Conservation (phyloP, 30 jellyfish, hydroid and myxozoan genomes). For the Pseudorhiza aurosa region DNA sequence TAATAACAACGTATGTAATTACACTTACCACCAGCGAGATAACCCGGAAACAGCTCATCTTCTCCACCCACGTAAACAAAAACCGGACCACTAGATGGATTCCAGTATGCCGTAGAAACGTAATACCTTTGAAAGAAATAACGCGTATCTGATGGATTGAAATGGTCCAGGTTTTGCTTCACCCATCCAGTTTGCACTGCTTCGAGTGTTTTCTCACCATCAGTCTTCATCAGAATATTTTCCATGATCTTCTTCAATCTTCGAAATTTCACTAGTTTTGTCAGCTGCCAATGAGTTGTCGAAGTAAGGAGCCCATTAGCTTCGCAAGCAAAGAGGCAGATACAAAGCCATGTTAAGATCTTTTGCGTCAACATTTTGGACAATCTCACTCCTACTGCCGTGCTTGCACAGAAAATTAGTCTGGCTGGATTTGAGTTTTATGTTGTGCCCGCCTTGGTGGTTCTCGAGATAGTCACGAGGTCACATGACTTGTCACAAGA, state of each 20-base stretch:
- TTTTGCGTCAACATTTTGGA: slow-evolving; percentile 14
- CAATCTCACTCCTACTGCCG: neutral
- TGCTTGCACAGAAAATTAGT: slow-evolving; percentile 6
- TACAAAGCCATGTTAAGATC: slow-evolving; percentile 6
- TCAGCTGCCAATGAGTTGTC: slow-evolving; percentile 43
- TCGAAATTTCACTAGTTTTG: slow-evolving; percentile 17
- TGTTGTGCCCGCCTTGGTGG: neutral
- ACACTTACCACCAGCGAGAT: slow-evolving; percentile 72
- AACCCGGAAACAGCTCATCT: slow-evolving; percentile 76
- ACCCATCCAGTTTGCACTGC: slow-evolving; percentile 65
- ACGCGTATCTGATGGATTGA: slow-evolving; percentile 36
- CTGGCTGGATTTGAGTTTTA: neutral
- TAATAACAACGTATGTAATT: too few relatives aligned
- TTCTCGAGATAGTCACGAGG: slow-evolving; percentile 56
- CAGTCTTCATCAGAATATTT: slow-evolving; percentile 18
- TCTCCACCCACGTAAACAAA: slow-evolving; percentile 86
- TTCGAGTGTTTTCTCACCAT: slow-evolving; percentile 10
- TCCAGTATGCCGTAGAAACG: slow-evolving; percentile 65
- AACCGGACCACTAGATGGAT: slow-evolving; percentile 71
- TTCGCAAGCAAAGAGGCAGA: neutral
- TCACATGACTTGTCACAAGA: slow-evolving; percentile 39
- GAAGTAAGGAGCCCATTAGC: slow-evolving; percentile 51
- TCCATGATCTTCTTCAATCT: slow-evolving; percentile 31
- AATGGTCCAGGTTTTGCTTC: slow-evolving; percentile 70
- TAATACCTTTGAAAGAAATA: slow-evolving; percentile 64